Conservation (phyloP, 2,888 invertebrate genomes). For the Drosophila lutescens region DNA sequence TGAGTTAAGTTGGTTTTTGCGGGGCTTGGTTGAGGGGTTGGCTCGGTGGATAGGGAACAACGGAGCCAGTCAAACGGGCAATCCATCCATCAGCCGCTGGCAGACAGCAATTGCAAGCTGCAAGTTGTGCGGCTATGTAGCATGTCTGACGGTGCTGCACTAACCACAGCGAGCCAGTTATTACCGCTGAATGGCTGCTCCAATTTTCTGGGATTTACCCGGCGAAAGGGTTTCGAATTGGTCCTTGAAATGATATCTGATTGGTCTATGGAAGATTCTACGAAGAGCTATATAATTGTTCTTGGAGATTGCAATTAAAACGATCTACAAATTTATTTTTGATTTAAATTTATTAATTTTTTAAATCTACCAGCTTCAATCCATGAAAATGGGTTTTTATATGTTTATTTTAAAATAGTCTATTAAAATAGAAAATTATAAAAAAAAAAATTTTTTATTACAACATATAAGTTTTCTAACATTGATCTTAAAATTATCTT, state of each 20-base stretch:
- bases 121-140: constrained; percentile 53
- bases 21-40: constrained; percentile 4
- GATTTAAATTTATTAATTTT: too few relatives aligned
- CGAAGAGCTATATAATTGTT: too few relatives aligned
- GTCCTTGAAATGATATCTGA: not conserved
- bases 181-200: constrained; percentile 2
- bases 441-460: too few relatives aligned
- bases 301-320: too few relatives aligned
- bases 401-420: too few relatives aligned
- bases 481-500: too few relatives aligned
- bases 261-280: too few relatives aligned
- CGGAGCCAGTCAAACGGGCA: constrained; percentile 74
- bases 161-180: constrained; percentile 23
- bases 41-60: constrained; percentile 40
- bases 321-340: too few relatives aligned
- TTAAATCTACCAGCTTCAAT: too few relatives aligned
- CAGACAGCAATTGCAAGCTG: constrained; percentile 74
- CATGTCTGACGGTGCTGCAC: constrained; percentile 53
- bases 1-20: constrained; percentile 17
- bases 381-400: too few relatives aligned
- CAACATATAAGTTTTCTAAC: too few relatives aligned
- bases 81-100: constrained; percentile 78
- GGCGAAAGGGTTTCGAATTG: not conserved
- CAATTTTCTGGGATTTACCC: not conserved
- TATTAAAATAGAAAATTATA: too few relatives aligned